Percentiles rank a stretch among this genome's conserved stretches.
These are phyloP conservation scores for Oostethus manadensis DNA, from an alignment of 2,113 vertebrate genomes.

Conservation along the genomic window DNA sequence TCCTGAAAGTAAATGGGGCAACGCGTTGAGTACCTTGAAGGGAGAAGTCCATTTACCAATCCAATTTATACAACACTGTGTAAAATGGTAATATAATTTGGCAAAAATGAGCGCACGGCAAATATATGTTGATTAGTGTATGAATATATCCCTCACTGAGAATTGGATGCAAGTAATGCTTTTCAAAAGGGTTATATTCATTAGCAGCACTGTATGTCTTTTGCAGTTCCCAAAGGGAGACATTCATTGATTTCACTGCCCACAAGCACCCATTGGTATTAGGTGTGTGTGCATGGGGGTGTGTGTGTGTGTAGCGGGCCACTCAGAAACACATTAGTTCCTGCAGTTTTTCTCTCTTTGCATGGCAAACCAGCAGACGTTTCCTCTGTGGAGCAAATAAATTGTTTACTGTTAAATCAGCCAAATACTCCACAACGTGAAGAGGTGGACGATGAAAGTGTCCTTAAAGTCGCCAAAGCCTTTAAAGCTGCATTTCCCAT, in stretches of 20 bases:
- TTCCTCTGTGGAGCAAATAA: conserved; percentile 10
- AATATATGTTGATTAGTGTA: too few species aligned
- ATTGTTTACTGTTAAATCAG: conserved; percentile 11
- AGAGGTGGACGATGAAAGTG: neutral
- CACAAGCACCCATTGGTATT: neutral
- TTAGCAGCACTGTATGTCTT: neutral
- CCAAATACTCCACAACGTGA: conserved; percentile 5
- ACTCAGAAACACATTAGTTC: neutral
- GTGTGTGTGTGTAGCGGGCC: conserved; percentile 2
- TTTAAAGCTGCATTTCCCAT: conserved; percentile 2
- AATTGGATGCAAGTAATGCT: too few species aligned
- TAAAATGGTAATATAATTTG: too few species aligned
- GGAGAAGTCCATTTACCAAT: too few species aligned
- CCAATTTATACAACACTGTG: too few species aligned
- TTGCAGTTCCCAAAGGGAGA: neutral
- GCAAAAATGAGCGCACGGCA: too few species aligned
- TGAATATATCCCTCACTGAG: too few species aligned
- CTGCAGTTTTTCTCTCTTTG: conserved; percentile 9
- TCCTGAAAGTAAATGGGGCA: too few species aligned
- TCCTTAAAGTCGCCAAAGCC: neutral
- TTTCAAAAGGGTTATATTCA: neutral
- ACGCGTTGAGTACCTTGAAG: too few species aligned
- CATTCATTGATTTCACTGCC: neutral
- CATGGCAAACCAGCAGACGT: conserved; percentile 18
- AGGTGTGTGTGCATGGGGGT: conserved; percentile 3